These are phyloP conservation scores for Cantharis nigra DNA, from an alignment of 2,888 invertebrate species.

Conservation along the genomic window DNA sequence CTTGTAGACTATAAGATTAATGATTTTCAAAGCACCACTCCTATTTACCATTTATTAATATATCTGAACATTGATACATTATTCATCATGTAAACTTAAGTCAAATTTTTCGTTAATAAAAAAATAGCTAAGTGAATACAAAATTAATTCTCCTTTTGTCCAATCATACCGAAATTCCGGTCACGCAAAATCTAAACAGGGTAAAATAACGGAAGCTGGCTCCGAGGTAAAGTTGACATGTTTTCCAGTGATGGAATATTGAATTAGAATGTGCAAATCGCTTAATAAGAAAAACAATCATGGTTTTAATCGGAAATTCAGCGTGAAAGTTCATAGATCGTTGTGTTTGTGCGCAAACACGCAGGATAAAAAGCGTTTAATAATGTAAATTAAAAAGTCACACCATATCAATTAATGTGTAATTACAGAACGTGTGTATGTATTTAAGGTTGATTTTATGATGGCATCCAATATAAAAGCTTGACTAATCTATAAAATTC, in stretches of 20 bases:
- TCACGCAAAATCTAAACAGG: not conserved
- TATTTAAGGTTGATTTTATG: constrained; percentile 26
- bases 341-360: not conserved
- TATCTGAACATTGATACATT: not conserved
- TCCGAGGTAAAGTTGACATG: not conserved
- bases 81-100: not conserved
- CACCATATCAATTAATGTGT: constrained; percentile 4
- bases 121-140: not conserved
- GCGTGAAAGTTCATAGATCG: not conserved
- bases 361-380: not conserved
- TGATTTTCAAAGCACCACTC: constrained; percentile 3
- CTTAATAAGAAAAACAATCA: not conserved
- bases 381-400: not conserved
- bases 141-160: not conserved
- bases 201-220: not conserved
- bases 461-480: constrained; percentile 22
- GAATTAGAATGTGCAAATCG: not conserved
- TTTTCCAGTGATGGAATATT: not conserved
- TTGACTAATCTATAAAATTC: constrained; percentile 34
- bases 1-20: constrained; percentile 21
- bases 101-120: not conserved
- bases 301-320: not conserved
- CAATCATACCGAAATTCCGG: not conserved
- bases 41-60: not conserved
- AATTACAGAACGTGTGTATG: constrained; percentile 15